A percentile compares a stretch with the other conserved stretches of the same genome.
These are phyloP conservation scores for Pemphredon lugubris DNA, from an alignment of 2,888 invertebrate genomes.

Conservation along the genomic window DNA sequence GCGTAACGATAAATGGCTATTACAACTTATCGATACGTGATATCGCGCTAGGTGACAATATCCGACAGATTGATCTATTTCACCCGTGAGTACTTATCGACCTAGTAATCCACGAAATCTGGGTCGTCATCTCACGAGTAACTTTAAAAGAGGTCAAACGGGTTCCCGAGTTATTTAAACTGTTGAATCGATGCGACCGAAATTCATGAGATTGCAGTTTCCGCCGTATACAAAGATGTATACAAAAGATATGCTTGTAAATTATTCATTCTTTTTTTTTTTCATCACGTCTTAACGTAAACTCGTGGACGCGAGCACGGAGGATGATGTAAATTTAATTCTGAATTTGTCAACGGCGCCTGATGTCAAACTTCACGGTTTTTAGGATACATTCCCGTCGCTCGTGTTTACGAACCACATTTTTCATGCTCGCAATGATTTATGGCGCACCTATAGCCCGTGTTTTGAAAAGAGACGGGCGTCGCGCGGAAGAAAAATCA, in stretches of 20 bases:
- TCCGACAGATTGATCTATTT: conserved; percentile 8
- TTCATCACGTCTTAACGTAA: too few relatives aligned
- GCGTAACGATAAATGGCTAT: too few relatives aligned
- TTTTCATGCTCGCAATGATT: too few relatives aligned
- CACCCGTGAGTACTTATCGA: conserved; percentile 24
- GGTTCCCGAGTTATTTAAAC: conserved; percentile 4
- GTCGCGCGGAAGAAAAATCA: neutral
- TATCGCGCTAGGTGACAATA: neutral
- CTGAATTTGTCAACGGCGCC: too few relatives aligned
- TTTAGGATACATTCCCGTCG: too few relatives aligned
- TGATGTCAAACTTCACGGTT: too few relatives aligned
- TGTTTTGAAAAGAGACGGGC: too few relatives aligned
- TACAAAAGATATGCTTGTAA: neutral
- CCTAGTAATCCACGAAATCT: conserved; percentile 23
- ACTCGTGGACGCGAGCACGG: too few relatives aligned
- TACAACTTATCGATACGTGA: too few relatives aligned
- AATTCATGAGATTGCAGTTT: conserved; percentile 5
- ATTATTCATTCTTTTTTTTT: neutral
- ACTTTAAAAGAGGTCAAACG: conserved; percentile 10
- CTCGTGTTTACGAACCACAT: too few relatives aligned
- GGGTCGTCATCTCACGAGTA: conserved; percentile 3
- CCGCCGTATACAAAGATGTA: neutral
- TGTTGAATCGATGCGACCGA: conserved; percentile 12
- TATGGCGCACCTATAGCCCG: too few relatives aligned
- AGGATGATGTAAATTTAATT: too few relatives aligned